These are phyloP conservation scores for Intellagama lesueurii DNA, from an alignment of 2,797 vertebrate species.

Conservation along the genomic window DNA sequence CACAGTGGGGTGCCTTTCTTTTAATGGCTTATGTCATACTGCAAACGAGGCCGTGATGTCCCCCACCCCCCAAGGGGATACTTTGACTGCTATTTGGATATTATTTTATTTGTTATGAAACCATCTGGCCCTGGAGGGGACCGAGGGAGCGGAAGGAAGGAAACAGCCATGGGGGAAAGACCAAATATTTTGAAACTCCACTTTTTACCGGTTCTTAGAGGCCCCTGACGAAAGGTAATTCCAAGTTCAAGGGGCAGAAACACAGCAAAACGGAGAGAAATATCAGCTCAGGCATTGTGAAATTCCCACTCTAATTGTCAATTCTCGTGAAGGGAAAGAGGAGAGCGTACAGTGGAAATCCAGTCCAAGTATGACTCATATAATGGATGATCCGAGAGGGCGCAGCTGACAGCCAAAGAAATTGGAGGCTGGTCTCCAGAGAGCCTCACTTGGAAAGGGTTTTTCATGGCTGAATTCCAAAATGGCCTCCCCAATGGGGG, in stretches of 20 bases:
- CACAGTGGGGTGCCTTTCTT: not conserved
- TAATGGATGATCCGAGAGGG: slow-evolving; percentile 39
- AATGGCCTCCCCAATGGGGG: slow-evolving; percentile 45
- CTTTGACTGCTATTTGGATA: not conserved
- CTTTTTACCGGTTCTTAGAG: not conserved
- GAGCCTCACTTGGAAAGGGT: slow-evolving; percentile 44
- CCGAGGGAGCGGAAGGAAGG: not conserved
- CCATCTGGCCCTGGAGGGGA: not conserved
- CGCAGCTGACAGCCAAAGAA: slow-evolving; percentile 45
- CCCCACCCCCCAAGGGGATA: not conserved
- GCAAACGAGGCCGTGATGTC: slow-evolving; percentile 6
- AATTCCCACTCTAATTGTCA: slow-evolving; percentile 45
- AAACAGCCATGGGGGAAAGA: slow-evolving; percentile 21
- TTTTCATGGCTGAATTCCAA: slow-evolving; percentile 43
- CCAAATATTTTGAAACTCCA: not conserved
- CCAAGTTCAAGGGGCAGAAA: slow-evolving; percentile 28
- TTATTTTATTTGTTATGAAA: slow-evolving; percentile 21
- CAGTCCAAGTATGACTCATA: slow-evolving; percentile 44
- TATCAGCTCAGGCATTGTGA: slow-evolving; percentile 38
- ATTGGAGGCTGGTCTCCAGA: slow-evolving; percentile 54
- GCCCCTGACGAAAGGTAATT: not conserved
- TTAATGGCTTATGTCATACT: slow-evolving; percentile 25
- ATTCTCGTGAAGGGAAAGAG: slow-evolving; percentile 47
- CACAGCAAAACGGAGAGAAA: not conserved
- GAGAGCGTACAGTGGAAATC: not conserved